Conservation (phyloP, 1,140 invertebrate genomes). For the roundworm (Caenorhabditis elegans) region WBcel235 BX284606.5:8229501-8230000, state of each 20-base stretch:
- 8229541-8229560: constrained; percentile 14
- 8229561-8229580: not conserved
- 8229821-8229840: constrained; percentile 26
- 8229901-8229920: constrained; percentile 27
- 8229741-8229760: too few relatives aligned
- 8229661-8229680: too few relatives aligned
- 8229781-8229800: not conserved
- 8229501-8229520: not conserved
- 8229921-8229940: constrained; percentile 1
- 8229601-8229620: too few relatives aligned
- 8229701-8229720: too few relatives aligned
- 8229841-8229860: constrained; percentile 25
- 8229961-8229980: not conserved
- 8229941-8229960: not conserved
- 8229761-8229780: too few relatives aligned
- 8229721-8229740: too few relatives aligned
- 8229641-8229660: too few relatives aligned
- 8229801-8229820: not conserved
- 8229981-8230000: constrained; percentile 36
- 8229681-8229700: not conserved
- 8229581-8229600: not conserved
- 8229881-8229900: constrained; percentile 6
- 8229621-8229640: too few relatives aligned
- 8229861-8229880: constrained; percentile 10
- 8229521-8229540: not conserved